Evolutionary conservation across 2,888 invertebrate species (phyloP).

Genomic region (Melitaea athalia): DNA sequence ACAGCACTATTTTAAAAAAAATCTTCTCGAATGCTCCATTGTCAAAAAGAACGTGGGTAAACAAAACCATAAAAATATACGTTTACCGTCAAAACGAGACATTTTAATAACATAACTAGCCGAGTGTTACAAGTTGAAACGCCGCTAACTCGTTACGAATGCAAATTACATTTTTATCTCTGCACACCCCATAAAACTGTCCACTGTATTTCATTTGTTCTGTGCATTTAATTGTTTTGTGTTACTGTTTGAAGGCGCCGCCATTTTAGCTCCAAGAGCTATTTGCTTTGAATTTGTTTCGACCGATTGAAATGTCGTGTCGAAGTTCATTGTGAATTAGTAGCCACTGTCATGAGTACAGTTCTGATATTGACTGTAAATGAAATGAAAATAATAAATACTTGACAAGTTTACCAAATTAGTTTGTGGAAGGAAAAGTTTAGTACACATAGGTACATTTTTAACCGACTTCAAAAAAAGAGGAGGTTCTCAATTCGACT

Average conservation of each 20-base stretch:
- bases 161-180: conserved; percentile 36
- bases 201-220: conserved; percentile 28
- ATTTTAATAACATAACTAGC: conserved; percentile 12
- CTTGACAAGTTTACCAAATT: too few relatives aligned
- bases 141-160: conserved; percentile 23
- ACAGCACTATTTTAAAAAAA: too few relatives aligned
- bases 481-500: too few relatives aligned
- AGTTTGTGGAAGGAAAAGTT: too few relatives aligned
- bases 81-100: neutral
- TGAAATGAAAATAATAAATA: too few relatives aligned
- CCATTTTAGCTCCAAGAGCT: neutral
- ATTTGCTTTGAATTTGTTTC: neutral
- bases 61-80: neutral
- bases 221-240: conserved; percentile 31
- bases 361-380: too few relatives aligned
- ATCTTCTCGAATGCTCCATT: too few relatives aligned
- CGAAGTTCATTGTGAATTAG: neutral
- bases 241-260: conserved; percentile 8
- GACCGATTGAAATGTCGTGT: neutral
- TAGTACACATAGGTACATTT: too few relatives aligned
- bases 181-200: conserved; percentile 29
- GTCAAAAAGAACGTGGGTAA: neutral
- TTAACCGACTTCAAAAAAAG: too few relatives aligned
- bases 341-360: too few relatives aligned
- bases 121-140: conserved; percentile 6